Evolutionary conservation across 1,140 invertebrate species (phyloP).

Genomic region (Drosophila chauvacae): DNA sequence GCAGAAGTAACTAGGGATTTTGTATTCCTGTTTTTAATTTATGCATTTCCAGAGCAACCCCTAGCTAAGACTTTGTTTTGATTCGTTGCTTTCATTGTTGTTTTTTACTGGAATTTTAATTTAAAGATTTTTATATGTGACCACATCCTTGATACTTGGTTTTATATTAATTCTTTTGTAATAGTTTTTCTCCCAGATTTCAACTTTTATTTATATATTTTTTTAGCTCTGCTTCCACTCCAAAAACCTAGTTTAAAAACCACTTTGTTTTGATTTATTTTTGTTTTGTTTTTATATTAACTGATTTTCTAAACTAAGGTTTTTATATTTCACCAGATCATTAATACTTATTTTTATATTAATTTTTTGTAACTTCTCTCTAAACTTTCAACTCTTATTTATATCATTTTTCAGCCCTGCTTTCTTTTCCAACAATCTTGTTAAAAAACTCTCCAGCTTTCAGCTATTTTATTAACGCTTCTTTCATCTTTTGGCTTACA

Average conservation of each 20-base stretch:
- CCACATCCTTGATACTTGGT: too few species aligned
- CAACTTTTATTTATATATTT: too few species aligned
- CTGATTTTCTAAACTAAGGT: too few species aligned
- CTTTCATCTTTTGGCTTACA: conserved; percentile 34
- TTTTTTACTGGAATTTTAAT: background rate
- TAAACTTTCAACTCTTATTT: background rate
- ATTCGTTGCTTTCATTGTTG: background rate
- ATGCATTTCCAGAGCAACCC: conserved; percentile 11
- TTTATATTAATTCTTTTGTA: too few species aligned
- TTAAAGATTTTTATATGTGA: background rate
- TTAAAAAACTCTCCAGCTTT: too few species aligned
- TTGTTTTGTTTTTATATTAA: too few species aligned
- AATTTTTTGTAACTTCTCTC: background rate
- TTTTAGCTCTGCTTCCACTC: too few species aligned
- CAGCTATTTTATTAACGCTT: conserved; percentile 38
- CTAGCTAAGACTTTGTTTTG: conserved; percentile 19
- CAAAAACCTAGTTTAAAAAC: too few species aligned
- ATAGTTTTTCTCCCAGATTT: too few species aligned
- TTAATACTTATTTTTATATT: background rate
- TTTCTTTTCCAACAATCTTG: background rate
- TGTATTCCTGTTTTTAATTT: conserved; percentile 29
- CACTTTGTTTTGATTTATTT: too few species aligned
- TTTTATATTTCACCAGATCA: too few species aligned
- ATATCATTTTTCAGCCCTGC: background rate
- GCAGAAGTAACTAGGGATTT: conserved; percentile 29